phyloP scores from a whole-genome alignment of 2,797 vertebrate genomes.

The Capromys pilorides region DNA sequence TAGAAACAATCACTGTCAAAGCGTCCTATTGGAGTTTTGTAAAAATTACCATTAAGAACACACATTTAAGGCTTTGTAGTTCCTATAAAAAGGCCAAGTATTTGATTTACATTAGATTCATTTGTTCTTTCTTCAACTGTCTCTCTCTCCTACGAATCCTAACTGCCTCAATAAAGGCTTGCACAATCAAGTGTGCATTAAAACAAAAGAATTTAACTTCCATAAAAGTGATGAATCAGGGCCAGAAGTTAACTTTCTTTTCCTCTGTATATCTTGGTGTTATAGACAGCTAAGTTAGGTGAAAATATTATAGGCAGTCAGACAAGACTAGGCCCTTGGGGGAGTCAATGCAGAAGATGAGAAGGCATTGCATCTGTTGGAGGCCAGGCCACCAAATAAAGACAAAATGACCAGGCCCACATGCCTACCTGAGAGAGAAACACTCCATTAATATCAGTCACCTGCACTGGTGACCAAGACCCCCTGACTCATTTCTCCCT shows the following conservation, averaged over 20 bases:
- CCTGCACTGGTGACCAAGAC: too few relatives aligned
- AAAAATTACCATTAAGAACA: slow-evolving; percentile 88
- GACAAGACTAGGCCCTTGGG: not conserved
- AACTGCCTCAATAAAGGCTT: slow-evolving; percentile 86
- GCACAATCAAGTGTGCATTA: slow-evolving; percentile 87
- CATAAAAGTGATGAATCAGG: slow-evolving; percentile 88
- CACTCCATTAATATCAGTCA: not conserved
- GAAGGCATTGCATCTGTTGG: not conserved
- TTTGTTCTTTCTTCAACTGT: slow-evolving; percentile 89
- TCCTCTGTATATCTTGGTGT: slow-evolving; percentile 49
- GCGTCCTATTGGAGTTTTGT: slow-evolving; percentile 86
- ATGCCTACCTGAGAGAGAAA: not conserved
- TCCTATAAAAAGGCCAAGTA: slow-evolving; percentile 87
- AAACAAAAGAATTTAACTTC: slow-evolving; percentile 88
- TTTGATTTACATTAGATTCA: slow-evolving; percentile 89
- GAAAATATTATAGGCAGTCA: not conserved
- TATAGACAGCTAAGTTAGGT: not conserved
- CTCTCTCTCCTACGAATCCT: slow-evolving; percentile 83
- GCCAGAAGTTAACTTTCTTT: slow-evolving; percentile 80
- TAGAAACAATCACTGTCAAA: slow-evolving; percentile 89
- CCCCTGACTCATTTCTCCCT: not conserved
- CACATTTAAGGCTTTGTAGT: slow-evolving; percentile 87
- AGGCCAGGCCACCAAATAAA: not conserved
- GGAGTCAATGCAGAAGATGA: not conserved
- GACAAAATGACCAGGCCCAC: not conserved